These are phyloP conservation scores for Saccostrea glomerata DNA, from an alignment of 1,140 invertebrate genomes.

Conservation along the genomic window DNA sequence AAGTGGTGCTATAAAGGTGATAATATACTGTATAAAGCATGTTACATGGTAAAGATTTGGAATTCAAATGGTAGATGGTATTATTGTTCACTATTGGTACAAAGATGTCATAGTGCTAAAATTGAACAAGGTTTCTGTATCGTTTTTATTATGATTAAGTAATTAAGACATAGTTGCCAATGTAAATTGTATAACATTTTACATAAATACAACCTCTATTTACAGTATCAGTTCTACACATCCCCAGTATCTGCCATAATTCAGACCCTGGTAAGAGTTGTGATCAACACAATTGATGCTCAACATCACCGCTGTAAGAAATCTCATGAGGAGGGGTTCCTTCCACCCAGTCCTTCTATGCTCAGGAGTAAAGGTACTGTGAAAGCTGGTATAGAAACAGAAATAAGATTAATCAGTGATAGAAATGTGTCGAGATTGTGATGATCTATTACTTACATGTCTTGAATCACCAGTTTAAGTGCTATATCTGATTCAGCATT, in stretches of 20 bases:
- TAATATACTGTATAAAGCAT: no score
- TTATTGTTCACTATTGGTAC: no score
- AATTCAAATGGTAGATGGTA: no score
- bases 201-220: neutral
- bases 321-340: conserved; percentile 73
- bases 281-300: conserved; percentile 95
- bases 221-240: conserved; percentile 93
- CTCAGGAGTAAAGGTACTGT: conserved; percentile 77
- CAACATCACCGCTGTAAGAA: conserved; percentile 86
- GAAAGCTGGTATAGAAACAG: neutral
- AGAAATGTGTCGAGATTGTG: neutral
- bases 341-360: conserved; percentile 68
- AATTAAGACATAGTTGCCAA: neutral
- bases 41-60: no score
- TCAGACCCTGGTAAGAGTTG: conserved; percentile 90
- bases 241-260: conserved; percentile 89
- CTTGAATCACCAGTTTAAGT: neutral
- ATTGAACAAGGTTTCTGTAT: no score
- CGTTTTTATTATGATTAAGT: no score
- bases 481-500: neutral
- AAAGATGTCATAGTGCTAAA: no score
- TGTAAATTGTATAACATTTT: neutral
- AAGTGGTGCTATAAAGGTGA: no score
- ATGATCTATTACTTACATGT: no score
- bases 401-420: neutral